Evolutionary conservation across 2,113 vertebrate genomes (phyloP).

Genomic region (Centropus bengalensis): DNA sequence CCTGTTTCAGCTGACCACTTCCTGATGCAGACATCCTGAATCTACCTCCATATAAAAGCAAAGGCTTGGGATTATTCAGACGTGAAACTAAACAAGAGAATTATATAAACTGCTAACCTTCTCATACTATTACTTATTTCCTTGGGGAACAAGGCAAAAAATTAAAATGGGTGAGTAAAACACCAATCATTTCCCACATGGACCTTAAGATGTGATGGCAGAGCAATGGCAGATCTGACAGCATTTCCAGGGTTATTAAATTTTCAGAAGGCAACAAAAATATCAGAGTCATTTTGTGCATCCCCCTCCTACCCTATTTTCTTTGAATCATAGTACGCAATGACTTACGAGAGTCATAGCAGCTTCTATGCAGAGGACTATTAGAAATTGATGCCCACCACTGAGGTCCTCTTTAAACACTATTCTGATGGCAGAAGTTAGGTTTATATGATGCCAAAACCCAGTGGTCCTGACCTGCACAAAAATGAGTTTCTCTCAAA

Average conservation of each 20-base stretch:
- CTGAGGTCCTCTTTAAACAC: not conserved
- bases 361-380: not conserved
- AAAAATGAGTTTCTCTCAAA: not conserved
- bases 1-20: not conserved
- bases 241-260: not conserved
- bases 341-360: not conserved
- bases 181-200: not conserved
- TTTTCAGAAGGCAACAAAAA: not conserved
- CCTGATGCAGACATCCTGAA: not conserved
- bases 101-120: not conserved
- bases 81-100: not conserved
- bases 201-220: not conserved
- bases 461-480: not conserved
- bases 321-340: not conserved
- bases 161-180: not conserved
- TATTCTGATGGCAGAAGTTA: not conserved
- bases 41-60: not conserved
- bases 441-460: not conserved
- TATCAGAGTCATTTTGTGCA: not conserved
- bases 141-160: not conserved
- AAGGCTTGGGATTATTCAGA: not conserved
- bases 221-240: not conserved
- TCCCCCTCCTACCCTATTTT: accelerated
- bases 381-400: not conserved
- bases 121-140: not conserved